phyloP scores from a whole-genome alignment of 23 tunicate species.

The Clavelina lepadiformis region DNA sequence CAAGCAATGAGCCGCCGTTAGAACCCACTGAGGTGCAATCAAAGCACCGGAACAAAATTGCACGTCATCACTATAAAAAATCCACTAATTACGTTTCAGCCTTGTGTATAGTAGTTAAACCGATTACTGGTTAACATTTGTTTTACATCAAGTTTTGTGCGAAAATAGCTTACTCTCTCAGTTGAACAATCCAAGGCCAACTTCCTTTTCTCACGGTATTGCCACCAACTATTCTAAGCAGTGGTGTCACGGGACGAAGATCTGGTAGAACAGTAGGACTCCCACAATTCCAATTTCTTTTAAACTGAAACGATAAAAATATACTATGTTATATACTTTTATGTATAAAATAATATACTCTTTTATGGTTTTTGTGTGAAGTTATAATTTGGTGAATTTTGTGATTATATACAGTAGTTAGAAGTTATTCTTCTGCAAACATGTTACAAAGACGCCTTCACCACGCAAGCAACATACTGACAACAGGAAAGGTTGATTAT shows the following conservation, averaged over 20 bases:
- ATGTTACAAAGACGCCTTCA: no score
- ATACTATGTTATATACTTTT: no score
- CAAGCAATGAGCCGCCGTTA: slow-evolving; percentile 87
- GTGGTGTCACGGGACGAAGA: slow-evolving; percentile 30
- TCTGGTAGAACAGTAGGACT: slow-evolving; percentile 19
- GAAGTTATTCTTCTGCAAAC: no score
- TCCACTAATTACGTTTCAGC: no score
- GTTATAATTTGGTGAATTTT: no score
- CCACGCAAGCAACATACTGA: no score
- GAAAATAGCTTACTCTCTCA: slow-evolving; percentile 45
- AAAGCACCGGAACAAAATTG: slow-evolving; percentile 62
- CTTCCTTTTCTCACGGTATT: slow-evolving; percentile 26
- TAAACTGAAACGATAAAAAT: slow-evolving; percentile 33
- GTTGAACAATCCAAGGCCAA: slow-evolving; percentile 85
- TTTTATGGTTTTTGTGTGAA: no score
- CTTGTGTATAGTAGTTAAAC: no score
- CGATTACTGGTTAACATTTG: no score
- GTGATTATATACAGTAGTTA: no score
- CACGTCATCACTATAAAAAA: slow-evolving; percentile 42
- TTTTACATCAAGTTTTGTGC: background rate
- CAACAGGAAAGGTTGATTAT: no score
- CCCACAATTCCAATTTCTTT: slow-evolving; percentile 58
- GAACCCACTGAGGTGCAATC: slow-evolving; percentile 71
- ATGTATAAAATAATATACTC: no score
- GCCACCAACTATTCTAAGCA: slow-evolving; percentile 67